Conservation (phyloP, 2,113 vertebrate species). For the Microtus oregoni region DNA sequence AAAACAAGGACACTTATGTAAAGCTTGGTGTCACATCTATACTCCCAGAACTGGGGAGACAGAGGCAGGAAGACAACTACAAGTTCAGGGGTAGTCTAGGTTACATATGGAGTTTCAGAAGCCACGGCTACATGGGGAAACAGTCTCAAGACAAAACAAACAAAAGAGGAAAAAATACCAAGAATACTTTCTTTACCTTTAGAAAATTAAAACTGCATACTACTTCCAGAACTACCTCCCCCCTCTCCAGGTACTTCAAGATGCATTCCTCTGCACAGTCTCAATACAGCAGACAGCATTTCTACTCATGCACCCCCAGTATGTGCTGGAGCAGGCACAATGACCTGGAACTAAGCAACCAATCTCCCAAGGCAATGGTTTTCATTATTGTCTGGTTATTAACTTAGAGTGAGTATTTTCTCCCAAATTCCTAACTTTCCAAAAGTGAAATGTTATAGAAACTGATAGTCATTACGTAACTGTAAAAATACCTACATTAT, state of each 20-base stretch:
- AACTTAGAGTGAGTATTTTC: slow-evolving; percentile 8
- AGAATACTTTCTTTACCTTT: background rate
- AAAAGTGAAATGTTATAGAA: slow-evolving; percentile 20
- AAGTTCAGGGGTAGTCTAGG: background rate
- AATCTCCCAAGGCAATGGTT: background rate
- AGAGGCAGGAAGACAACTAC: background rate
- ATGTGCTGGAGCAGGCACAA: background rate
- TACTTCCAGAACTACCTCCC: background rate
- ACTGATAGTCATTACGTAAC: background rate
- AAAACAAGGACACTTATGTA: background rate
- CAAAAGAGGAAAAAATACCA: background rate
- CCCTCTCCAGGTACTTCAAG: background rate
- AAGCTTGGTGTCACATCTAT: background rate
- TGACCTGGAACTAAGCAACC: background rate
- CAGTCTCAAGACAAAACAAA: background rate
- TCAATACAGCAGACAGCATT: background rate
- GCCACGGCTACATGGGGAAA: background rate
- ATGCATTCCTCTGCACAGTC: background rate
- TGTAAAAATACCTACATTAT: background rate
- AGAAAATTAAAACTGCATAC: slow-evolving; percentile 38
- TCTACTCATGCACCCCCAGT: background rate
- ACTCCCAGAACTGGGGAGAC: background rate
- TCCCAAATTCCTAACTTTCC: background rate
- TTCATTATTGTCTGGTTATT: background rate
- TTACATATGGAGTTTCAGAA: background rate